Base-by-base conservation (phyloP, 2,113 vertebrate genomes). In the Zootoca vivipara region DNA sequence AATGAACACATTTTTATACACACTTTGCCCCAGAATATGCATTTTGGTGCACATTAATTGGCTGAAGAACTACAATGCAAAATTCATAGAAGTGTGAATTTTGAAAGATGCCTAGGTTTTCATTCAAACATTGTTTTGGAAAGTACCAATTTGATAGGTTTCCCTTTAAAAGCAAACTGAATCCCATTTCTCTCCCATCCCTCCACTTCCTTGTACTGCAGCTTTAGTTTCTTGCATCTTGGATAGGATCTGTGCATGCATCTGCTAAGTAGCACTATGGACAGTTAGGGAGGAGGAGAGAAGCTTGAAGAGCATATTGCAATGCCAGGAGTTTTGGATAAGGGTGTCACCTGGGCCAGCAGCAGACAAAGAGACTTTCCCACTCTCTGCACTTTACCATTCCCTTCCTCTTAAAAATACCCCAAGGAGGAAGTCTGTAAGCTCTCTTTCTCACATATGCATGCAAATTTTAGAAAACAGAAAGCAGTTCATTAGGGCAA, bases 381-480 rank as follows among this genome's bases (percentile, higher is more conserved):
- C 87, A 87, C 83, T 3, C 73, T 52, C 69, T 84, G 80, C 88
- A 87, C 79, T 78, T 40, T 80, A 67, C 26, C 79, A 74, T 90
- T 87, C 89, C 85, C 93, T 95, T 96, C 93, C 92, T 93, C 81
- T 94, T 90, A 46, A 89, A 88, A 30, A 81, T 86, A 0, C 30
- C 58, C 85, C 1, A 9, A 40, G 89, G 89, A 95, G 85, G 90
- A 92, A 4, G 8, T 89, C 91, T 91, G 89, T 82, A 81, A 85
- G 81, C 74, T 3, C 35, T 16, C 35, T 35, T 7, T 89, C 26
- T 8, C 8, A 28, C 5, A 52, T 10, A 16, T 28, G 24, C 28
- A 82, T 38, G 3, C 4, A 90, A 24, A 28, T 2, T 16, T 18
- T 70, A 77, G 1, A 2, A 64, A 56, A 86, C 30, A 81, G 85